Evolutionary conservation across 2,888 invertebrate species (phyloP).

Genomic region (Slavum lentiscoides): DNA sequence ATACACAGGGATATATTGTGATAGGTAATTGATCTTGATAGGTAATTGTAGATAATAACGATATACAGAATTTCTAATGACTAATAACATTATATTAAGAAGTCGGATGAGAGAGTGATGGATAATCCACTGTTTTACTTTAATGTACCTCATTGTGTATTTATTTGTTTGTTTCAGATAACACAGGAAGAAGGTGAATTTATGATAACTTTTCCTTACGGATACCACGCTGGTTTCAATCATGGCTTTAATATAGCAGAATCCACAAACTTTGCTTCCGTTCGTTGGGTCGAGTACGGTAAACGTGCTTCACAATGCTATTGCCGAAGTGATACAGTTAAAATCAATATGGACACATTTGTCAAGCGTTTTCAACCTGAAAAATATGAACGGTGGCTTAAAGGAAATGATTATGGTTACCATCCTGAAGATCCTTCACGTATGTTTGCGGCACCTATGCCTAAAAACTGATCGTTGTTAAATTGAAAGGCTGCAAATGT

Average conservation of each 20-base stretch:
- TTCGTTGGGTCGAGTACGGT: constrained; percentile 98
- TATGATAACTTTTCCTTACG: constrained; percentile 99
- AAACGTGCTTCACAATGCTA: constrained; percentile 85
- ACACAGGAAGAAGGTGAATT: constrained; percentile 95
- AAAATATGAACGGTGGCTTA: constrained; percentile 85
- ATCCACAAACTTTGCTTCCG: constrained; percentile 97
- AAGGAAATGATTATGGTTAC: constrained; percentile 84
- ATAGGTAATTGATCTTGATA: no score
- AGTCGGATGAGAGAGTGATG: neutral
- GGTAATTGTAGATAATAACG: no score
- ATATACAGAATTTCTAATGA: no score
- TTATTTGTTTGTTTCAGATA: constrained; percentile 64
- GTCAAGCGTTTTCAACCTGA: constrained; percentile 89
- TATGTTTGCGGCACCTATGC: constrained; percentile 73
- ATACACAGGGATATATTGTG: no score
- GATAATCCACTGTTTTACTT: no score
- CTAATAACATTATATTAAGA: no score
- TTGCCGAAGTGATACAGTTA: constrained; percentile 91
- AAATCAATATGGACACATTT: constrained; percentile 97
- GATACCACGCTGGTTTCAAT: constrained; percentile 98
- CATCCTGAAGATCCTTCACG: constrained; percentile 88
- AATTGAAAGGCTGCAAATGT: no score
- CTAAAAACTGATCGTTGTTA: constrained; percentile 59
- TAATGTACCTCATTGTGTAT: constrained; percentile 8
- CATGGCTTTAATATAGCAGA: constrained; percentile 99